Conservation (phyloP, 2,797 vertebrate species). For the Sebastes goodei region DNA sequence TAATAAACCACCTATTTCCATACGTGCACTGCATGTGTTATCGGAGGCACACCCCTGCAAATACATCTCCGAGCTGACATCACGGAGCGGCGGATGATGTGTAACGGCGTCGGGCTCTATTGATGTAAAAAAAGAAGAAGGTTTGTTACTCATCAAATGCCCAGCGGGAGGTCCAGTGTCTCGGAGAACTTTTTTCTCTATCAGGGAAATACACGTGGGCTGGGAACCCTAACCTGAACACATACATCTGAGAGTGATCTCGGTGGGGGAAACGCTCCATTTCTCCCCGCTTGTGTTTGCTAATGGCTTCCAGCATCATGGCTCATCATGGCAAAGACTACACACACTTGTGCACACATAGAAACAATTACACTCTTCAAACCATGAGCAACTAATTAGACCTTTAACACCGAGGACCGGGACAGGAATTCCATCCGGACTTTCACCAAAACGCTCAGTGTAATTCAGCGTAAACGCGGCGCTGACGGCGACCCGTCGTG, state of each 20-base stretch:
- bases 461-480: slow-evolving; percentile 54
- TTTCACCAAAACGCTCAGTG: slow-evolving; percentile 57
- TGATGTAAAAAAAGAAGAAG: slow-evolving; percentile 15
- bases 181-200: slow-evolving; percentile 25
- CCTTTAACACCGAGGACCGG: slow-evolving; percentile 72
- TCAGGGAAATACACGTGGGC: slow-evolving; percentile 35
- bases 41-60: neutral
- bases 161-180: slow-evolving; percentile 25
- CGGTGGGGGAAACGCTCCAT: slow-evolving; percentile 77
- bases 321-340: slow-evolving; percentile 67
- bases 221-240: slow-evolving; percentile 62
- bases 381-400: slow-evolving; percentile 77
- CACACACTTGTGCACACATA: slow-evolving; percentile 72
- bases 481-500: slow-evolving; percentile 51
- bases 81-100: neutral
- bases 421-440: slow-evolving; percentile 64
- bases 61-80: neutral
- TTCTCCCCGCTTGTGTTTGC: slow-evolving; percentile 76
- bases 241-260: slow-evolving; percentile 84
- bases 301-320: slow-evolving; percentile 84
- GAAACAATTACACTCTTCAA: slow-evolving; percentile 80
- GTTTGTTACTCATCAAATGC: slow-evolving; percentile 48
- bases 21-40: neutral
- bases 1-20: slow-evolving; percentile 1
- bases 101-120: neutral